A percentile compares a stretch with the other conserved stretches of the same genome.
phyloP scores from a whole-genome alignment of 2,113 vertebrate species.

The Vireo altiloquus region DNA sequence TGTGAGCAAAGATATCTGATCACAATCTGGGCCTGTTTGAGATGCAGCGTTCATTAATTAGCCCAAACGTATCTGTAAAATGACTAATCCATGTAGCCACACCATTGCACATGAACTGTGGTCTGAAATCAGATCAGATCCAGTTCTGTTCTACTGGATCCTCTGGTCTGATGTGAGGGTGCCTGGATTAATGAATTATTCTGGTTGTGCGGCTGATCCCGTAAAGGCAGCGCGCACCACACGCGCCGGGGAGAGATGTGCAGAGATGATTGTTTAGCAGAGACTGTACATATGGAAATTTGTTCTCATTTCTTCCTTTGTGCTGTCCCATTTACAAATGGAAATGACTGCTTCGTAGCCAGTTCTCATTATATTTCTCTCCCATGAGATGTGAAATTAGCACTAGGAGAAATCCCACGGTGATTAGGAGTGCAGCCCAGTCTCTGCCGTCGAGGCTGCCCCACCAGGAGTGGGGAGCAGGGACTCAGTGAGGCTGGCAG shows the following conservation, averaged over 20 bases:
- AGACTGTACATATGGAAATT: conserved; percentile 57
- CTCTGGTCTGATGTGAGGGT: not conserved
- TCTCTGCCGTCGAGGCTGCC: not conserved
- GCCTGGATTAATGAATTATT: not conserved
- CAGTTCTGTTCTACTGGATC: not conserved
- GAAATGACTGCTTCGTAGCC: conserved; percentile 33
- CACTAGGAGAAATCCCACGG: not conserved
- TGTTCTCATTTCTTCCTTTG: conserved; percentile 52
- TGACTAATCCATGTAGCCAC: not conserved
- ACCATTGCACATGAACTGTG: not conserved
- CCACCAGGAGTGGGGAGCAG: not conserved
- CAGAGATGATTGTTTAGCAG: conserved; percentile 26
- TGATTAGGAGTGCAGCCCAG: not conserved
- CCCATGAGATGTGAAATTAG: not conserved
- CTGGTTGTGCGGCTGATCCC: not conserved
- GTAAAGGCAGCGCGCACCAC: not conserved
- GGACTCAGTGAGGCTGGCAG: not conserved
- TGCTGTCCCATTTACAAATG: conserved; percentile 22
- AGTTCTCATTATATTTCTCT: conserved; percentile 11
- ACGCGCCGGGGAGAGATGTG: not conserved
- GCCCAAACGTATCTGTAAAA: not conserved
- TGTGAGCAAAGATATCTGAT: not conserved
- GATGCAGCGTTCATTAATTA: not conserved
- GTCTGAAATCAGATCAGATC: not conserved
- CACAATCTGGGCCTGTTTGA: rapidly evolving